These are phyloP conservation scores for Incurvaria masculella DNA, from an alignment of 2,888 invertebrate genomes.

Conservation along the genomic window DNA sequence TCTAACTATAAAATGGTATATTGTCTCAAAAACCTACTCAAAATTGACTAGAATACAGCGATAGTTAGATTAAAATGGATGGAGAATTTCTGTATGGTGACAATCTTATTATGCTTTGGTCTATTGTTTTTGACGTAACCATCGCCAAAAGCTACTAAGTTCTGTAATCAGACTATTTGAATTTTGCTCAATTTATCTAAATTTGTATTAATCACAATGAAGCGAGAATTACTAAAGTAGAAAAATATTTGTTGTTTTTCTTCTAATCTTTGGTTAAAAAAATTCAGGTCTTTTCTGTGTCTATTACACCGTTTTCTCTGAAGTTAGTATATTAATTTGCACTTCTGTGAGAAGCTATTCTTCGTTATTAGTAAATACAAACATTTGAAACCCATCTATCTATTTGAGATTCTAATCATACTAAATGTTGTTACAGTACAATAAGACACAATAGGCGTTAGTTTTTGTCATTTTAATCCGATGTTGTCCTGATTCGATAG, in stretches of 20 bases:
- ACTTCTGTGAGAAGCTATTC: neutral
- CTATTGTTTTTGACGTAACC: too few relatives aligned
- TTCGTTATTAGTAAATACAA: neutral
- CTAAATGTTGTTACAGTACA: slow-evolving; percentile 27
- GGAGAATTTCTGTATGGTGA: neutral
- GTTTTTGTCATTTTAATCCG: neutral
- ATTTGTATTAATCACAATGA: too few relatives aligned
- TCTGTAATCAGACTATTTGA: too few relatives aligned
- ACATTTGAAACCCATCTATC: slow-evolving; percentile 46
- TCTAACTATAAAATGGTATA: neutral
- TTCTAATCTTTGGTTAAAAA: neutral
- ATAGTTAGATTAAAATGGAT: neutral
- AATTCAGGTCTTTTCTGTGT: too few relatives aligned
- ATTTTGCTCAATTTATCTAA: too few relatives aligned
- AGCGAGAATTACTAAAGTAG: neutral
- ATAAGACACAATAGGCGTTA: slow-evolving; percentile 33
- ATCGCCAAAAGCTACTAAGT: too few relatives aligned
- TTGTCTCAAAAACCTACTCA: neutral
- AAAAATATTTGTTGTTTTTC: neutral
- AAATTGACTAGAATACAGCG: neutral
- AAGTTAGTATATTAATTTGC: neutral
- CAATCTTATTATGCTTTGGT: too few relatives aligned
- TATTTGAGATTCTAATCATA: slow-evolving; percentile 49
- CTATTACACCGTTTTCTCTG: neutral
- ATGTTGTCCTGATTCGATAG: neutral